Evolutionary conservation across 2,113 vertebrate species (phyloP), one percentile per base, ranked within the genome.

Genomic region (Tor tambroides): DNA sequence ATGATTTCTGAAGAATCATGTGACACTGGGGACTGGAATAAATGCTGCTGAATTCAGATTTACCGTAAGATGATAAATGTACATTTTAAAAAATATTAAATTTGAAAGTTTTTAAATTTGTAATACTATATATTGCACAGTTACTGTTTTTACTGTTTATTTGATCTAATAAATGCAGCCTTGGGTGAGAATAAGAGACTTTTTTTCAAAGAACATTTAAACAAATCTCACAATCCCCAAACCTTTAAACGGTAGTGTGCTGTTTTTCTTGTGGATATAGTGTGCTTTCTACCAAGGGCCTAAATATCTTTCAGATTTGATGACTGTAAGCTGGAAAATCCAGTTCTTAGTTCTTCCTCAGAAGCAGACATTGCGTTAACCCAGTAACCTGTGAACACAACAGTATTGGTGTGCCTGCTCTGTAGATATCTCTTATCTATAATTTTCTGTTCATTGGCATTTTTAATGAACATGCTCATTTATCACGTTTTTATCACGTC

Each of bases 401-500:
- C 56, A n/a, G n/a, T n/a, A n/a, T n/a, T n/a, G 21, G 71, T 74
- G 9, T 5, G 5, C 71, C 71, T 12, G 6, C 21, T 41, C 21
- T 74, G 12, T 41, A n/a, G 19, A 69, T 41, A 10, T 10, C 19
- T 10, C 11, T 5, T 28, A 46, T 7, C 41, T 56, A 14, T 26
- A 1, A 43, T 41, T 41, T 54, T 71, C 4, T 28, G 17, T 67
- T 76, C 38, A 41, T 49, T 67, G 65, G 46, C 12, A 32, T 5
- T 49, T 59, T 28, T 11, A 80, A 41, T 61, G 1, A 41, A 80
- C 7, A 15, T 81, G 38, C 35, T 19, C 0, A 12, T 46, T 79
- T 21, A 67, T 26, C 41, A 67, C 77, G 17, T 74, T 72, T 80
- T 80, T 56, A 38, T 69, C 67, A 41, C 49, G 54, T 85, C 56